Evolutionary conservation across 2,113 vertebrate genomes (phyloP).

Genomic region (Chrysochloris asiatica): DNA sequence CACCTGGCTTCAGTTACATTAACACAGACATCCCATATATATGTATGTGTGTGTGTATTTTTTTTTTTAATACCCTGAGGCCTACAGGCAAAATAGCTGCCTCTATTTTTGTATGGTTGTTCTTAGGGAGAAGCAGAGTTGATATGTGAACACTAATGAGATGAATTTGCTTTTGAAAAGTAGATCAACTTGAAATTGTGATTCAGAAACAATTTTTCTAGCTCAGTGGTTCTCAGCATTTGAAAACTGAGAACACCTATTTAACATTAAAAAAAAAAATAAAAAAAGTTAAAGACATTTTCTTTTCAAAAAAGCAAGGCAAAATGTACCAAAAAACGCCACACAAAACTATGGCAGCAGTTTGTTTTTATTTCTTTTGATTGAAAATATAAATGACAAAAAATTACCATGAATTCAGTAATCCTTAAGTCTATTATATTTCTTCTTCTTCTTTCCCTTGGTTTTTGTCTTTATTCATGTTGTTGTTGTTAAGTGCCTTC

Average conservation of each 20-base stretch:
- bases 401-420: neutral
- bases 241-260: constrained; percentile 2
- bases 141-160: constrained; percentile 2
- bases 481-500: too few species aligned
- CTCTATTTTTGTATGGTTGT: neutral
- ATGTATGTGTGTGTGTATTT: neutral
- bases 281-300: neutral
- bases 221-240: constrained; percentile 13
- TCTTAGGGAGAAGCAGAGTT: constrained; percentile 56
- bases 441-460: neutral
- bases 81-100: neutral
- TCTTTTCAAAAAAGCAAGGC: neutral
- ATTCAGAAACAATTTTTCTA: constrained; percentile 63
- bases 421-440: constrained; percentile 41
- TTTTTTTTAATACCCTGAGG: neutral
- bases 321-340: neutral
- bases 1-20: neutral
- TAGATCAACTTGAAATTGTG: constrained; percentile 19
- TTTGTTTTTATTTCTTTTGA: neutral
- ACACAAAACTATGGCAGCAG: neutral
- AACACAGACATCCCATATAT: neutral
- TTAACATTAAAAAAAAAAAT: too few species aligned
- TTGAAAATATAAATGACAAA: neutral
- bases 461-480: neutral
- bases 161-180: constrained; percentile 46